These are phyloP conservation scores for Heliornis fulica DNA, from an alignment of 2,113 vertebrate species.

Conservation along the genomic window DNA sequence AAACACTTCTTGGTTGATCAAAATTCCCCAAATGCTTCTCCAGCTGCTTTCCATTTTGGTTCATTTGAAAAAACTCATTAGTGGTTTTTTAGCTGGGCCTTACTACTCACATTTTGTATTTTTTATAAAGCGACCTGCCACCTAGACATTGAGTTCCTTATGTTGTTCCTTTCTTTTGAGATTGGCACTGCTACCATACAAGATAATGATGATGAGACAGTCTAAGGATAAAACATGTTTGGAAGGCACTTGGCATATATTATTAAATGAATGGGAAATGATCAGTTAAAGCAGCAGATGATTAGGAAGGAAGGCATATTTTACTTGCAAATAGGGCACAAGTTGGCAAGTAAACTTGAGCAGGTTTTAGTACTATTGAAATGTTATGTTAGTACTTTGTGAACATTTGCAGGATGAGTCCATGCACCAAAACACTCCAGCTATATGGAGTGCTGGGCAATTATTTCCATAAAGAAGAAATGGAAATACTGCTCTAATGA, in stretches of 20 bases:
- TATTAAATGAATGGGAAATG: conserved; percentile 72
- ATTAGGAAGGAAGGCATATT: conserved; percentile 67
- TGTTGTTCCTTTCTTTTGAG: not conserved
- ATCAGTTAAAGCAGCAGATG: conserved; percentile 67
- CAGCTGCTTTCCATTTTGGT: not conserved
- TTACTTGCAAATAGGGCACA: conserved; percentile 72
- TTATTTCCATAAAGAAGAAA: not conserved
- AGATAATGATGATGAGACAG: not conserved
- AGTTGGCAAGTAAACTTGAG: conserved; percentile 69
- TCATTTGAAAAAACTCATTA: not conserved
- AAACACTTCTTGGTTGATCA: not conserved
- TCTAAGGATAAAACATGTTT: conserved; percentile 58
- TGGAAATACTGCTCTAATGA: not conserved
- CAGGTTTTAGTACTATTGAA: conserved; percentile 60
- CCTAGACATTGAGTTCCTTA: not conserved
- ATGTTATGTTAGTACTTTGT: conserved; percentile 43
- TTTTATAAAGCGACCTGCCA: not conserved
- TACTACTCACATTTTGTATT: not conserved
- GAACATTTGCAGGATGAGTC: conserved; percentile 16
- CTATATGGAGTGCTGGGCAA: not conserved
- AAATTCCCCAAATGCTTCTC: not conserved
- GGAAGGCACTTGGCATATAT: conserved; percentile 56
- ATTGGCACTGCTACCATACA: not conserved
- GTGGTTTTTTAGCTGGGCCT: not conserved
- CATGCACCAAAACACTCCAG: not conserved